phyloP scores from a whole-genome alignment of 2,797 vertebrate genomes.

The Sebastes jordani region DNA sequence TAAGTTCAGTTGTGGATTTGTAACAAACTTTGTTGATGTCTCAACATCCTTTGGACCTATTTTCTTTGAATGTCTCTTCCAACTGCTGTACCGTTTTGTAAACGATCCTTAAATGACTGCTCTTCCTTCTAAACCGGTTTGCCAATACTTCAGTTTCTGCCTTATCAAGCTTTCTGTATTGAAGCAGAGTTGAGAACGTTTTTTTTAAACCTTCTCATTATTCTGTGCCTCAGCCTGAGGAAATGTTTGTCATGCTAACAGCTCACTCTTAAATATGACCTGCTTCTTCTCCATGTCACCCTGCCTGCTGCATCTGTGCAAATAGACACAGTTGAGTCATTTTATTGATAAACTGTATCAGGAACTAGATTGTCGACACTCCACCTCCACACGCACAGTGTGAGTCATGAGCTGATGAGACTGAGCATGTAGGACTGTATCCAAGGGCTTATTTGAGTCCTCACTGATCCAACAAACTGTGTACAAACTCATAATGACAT shows the following conservation, averaged over 20 bases:
- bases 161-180: constrained; percentile 49
- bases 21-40: constrained; percentile 23
- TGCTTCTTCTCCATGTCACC: not conserved
- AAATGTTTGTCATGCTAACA: constrained; percentile 1
- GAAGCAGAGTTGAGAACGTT: not conserved
- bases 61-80: constrained; percentile 54
- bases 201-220: not conserved
- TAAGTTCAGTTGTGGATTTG: constrained; percentile 46
- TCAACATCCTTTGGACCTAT: constrained; percentile 61
- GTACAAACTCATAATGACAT: constrained; percentile 30
- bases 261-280: constrained; percentile 4
- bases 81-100: constrained; percentile 54
- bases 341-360: constrained; percentile 45
- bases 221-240: constrained; percentile 21
- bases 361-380: constrained; percentile 34
- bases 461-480: constrained; percentile 41
- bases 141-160: constrained; percentile 52
- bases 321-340: constrained; percentile 35
- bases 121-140: constrained; percentile 23
- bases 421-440: constrained; percentile 32
- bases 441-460: constrained; percentile 44
- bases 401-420: constrained; percentile 42
- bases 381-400: not conserved
- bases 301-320: not conserved
- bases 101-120: constrained; percentile 27